A percentile compares a stretch with the other conserved stretches of the same genome.
Conservation (phyloP, 2,888 invertebrate genomes). For the Micoletzkya japonica region DNA sequence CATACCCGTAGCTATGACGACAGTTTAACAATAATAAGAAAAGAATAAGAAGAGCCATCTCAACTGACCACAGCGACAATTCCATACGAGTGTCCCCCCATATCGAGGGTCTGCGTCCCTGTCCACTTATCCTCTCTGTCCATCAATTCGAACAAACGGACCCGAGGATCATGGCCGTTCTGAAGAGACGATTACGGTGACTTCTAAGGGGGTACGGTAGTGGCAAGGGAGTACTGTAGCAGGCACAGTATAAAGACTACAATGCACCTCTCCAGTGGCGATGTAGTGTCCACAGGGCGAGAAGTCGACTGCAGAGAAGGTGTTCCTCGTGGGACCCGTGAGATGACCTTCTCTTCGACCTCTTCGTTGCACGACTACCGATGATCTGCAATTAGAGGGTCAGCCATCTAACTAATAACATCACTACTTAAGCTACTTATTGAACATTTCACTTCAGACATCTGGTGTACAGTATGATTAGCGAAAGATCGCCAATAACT, state of each 20-base stretch:
- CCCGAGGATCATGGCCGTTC: conserved; percentile 21
- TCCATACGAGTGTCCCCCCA: conserved; percentile 9
- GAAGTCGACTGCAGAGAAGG: conserved; percentile 16
- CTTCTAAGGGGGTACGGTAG: not conserved
- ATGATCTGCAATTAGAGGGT: conserved; percentile 7
- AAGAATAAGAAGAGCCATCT: not conserved
- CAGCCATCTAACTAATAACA: not conserved
- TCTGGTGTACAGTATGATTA: too few relatives aligned
- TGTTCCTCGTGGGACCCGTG: conserved; percentile 13
- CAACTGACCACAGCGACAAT: conserved; percentile 21
- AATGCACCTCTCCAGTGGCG: conserved; percentile 25
- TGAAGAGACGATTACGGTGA: not conserved
- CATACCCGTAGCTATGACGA: not conserved
- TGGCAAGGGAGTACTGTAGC: not conserved
- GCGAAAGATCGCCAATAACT: too few relatives aligned
- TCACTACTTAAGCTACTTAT: not conserved
- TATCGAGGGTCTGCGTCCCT: conserved; percentile 5
- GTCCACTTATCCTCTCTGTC: conserved; percentile 19
- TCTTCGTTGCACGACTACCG: conserved; percentile 13
- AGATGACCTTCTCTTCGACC: conserved; percentile 6
- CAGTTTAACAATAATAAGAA: not conserved
- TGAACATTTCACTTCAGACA: too few relatives aligned
- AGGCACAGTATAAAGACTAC: not conserved
- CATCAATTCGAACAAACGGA: conserved; percentile 17
- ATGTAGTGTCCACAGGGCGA: conserved; percentile 19